Evolutionary conservation across 2,797 vertebrate genomes (phyloP), one percentile per base, ranked within the genome.

Genomic region (Meriones psammophilus): DNA sequence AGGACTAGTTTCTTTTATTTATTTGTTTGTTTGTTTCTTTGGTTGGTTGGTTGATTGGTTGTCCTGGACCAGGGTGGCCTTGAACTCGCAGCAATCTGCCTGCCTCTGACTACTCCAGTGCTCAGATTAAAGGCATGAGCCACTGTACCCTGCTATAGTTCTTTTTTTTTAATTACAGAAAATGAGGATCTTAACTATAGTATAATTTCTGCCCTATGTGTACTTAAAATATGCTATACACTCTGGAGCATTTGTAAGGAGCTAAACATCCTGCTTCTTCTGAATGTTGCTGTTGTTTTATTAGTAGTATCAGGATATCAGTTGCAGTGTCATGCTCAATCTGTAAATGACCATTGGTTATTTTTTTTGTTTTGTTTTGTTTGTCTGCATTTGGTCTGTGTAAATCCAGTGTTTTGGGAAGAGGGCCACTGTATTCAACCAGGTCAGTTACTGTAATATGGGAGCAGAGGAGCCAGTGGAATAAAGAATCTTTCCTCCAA

Each of bases 401-500:
- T 84, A 84, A 91, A 77, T 50, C 76, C 39, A 95, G 84, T 42
- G 46, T 77, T 89, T 91, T 80, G 39, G 88, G 74, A 58, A 3
- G 33, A 68, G 39, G 77, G n/a, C 78, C 84, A 92, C 33, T 85
- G 60, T 76, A 30, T 88, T 95, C 28, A 83, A 2, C 36, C 39
- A 81, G 79, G n/a, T 30, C 12, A 56, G 39, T 74, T 93, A 33
- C 46, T 83, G 39, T 28, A 56, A 58, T 73, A 64, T 74, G 22
- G 33, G 56, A 89, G 36, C 8, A 68, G 1, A 96, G 56, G 17
- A 94, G 30, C 33, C 39, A n/a, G 76, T 5, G 46, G 79, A 87
- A 94, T 94, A 87, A 93, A 89, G 85, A 91, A 30, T 24, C 8
- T 95, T 88, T 77, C 54, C 94, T 33, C 97, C 39, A 4, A 39